phyloP scores from a whole-genome alignment of 2,888 invertebrate species.

The Microctonus aethiopoides region DNA sequence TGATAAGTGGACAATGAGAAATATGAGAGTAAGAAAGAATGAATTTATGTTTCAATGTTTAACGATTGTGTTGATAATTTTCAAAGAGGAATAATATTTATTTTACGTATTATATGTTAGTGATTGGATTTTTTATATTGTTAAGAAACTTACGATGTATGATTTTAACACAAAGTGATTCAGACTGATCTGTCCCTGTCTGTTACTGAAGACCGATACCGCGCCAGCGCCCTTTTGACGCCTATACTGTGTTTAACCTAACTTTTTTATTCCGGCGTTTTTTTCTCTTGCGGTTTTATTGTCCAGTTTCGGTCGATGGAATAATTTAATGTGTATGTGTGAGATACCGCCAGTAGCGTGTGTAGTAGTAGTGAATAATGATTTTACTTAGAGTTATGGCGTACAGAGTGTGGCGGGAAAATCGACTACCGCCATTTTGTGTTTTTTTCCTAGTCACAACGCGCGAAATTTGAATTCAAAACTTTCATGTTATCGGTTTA shows the following conservation, averaged over 20 bases:
- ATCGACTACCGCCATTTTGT: conserved; percentile 46
- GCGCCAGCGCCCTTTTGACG: conserved; percentile 62
- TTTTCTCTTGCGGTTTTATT: no score
- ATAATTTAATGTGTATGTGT: neutral
- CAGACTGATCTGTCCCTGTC: conserved; percentile 47
- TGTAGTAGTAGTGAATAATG: neutral
- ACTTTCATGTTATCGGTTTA: neutral
- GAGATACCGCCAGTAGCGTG: neutral
- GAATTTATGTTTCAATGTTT: no score
- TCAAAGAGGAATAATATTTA: no score
- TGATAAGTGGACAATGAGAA: no score
- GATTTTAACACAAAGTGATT: conserved; percentile 45
- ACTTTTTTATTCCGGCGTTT: neutral
- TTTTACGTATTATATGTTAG: no score
- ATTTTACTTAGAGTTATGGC: conserved; percentile 24
- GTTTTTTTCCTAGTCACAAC: neutral
- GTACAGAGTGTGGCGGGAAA: conserved; percentile 42
- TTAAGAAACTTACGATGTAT: neutral
- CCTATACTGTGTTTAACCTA: conserved; percentile 42
- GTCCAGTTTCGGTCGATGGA: neutral
- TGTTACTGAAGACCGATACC: conserved; percentile 41
- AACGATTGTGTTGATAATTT: no score
- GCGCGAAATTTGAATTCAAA: conserved; percentile 27
- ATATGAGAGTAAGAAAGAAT: neutral
- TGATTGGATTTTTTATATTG: conserved; percentile 52